These are phyloP conservation scores for Atta texana DNA, from an alignment of 1,140 invertebrate genomes.

Conservation along the genomic window DNA sequence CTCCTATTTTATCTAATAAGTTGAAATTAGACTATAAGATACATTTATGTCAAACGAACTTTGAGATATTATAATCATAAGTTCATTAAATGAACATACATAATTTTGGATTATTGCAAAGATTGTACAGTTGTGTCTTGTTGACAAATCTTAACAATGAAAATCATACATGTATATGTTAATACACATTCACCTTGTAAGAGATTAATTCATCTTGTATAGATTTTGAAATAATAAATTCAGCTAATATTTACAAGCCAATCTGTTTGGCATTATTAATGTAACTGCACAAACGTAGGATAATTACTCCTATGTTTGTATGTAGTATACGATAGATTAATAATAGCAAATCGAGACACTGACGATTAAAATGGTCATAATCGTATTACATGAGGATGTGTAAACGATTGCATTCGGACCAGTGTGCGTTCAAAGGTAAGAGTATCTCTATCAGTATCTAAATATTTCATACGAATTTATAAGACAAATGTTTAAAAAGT, in stretches of 20 bases:
- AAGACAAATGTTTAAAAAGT: conserved; percentile 33
- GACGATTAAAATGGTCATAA: conserved; percentile 24
- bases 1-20: conserved; percentile 59
- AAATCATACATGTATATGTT: conserved; percentile 24
- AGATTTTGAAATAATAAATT: conserved; percentile 52
- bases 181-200: conserved; percentile 44
- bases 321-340: conserved; percentile 49
- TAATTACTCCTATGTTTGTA: conserved; percentile 61
- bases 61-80: conserved; percentile 51
- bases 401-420: conserved; percentile 26
- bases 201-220: conserved; percentile 44
- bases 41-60: conserved; percentile 61
- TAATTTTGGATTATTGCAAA: conserved; percentile 64
- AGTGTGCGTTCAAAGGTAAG: conserved; percentile 15
- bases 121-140: conserved; percentile 64
- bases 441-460: background rate
- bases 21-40: conserved; percentile 63
- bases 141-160: conserved; percentile 42
- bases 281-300: conserved; percentile 45
- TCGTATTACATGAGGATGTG: background rate
- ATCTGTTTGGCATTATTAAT: conserved; percentile 40
- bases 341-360: conserved; percentile 19
- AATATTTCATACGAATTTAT: conserved; percentile 43
- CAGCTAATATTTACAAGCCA: conserved; percentile 36
- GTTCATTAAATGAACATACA: conserved; percentile 62